Percentiles rank a stretch among this genome's conserved stretches.
phyloP scores from a whole-genome alignment of 2,888 invertebrate genomes.

The Phaedon cochleariae region DNA sequence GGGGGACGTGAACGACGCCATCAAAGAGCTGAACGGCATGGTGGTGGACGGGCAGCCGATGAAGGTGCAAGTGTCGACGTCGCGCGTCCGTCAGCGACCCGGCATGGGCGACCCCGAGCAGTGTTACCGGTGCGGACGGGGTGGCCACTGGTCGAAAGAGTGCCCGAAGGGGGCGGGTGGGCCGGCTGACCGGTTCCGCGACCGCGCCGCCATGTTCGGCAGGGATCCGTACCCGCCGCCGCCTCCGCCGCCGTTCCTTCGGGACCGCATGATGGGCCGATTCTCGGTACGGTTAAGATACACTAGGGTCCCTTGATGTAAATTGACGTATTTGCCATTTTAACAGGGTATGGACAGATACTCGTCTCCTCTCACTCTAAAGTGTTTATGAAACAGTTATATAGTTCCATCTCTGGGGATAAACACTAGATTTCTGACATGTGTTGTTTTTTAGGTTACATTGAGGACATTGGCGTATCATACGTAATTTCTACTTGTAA shows the following conservation, averaged over 20 bases:
- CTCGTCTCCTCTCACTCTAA: too few species aligned
- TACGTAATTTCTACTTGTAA: too few species aligned
- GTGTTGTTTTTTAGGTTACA: too few species aligned
- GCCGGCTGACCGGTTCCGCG: slow-evolving; percentile 79
- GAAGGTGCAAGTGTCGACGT: slow-evolving; percentile 93
- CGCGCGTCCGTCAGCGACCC: slow-evolving; percentile 92
- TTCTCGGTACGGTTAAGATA: slow-evolving; percentile 79
- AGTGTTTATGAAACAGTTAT: too few species aligned
- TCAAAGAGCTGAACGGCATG: slow-evolving; percentile 87
- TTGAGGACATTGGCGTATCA: too few species aligned
- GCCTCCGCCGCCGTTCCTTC: slow-evolving; percentile 89
- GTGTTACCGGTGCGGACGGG: slow-evolving; percentile 93
- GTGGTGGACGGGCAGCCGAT: slow-evolving; percentile 92
- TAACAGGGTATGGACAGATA: too few species aligned
- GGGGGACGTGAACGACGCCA: slow-evolving; percentile 90
- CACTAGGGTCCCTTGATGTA: slow-evolving; percentile 8
- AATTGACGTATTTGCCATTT: too few species aligned
- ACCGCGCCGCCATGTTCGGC: slow-evolving; percentile 77
- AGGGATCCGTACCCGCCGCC: slow-evolving; percentile 91
- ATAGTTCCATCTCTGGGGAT: too few species aligned
- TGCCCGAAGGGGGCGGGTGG: slow-evolving; percentile 80
- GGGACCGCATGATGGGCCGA: slow-evolving; percentile 92
- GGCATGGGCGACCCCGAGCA: slow-evolving; percentile 98
- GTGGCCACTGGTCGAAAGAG: slow-evolving; percentile 97
- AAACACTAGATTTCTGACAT: too few species aligned